These are phyloP conservation scores for Hydrocynus forskahlii DNA, from an alignment of 2,797 vertebrate species.

Conservation along the genomic window DNA sequence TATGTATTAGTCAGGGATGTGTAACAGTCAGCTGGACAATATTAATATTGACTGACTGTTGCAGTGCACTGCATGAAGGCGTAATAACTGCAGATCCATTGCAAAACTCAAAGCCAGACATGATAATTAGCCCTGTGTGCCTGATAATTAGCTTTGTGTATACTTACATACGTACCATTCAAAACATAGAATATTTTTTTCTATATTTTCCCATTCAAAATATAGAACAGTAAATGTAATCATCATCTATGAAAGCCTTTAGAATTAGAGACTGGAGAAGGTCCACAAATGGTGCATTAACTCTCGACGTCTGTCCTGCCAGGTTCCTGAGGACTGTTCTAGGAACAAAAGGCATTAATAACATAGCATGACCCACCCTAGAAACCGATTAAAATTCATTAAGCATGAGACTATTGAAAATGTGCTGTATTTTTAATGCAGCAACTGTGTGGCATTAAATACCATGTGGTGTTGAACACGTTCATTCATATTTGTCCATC, in stretches of 20 bases:
- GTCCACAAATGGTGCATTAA: not conserved
- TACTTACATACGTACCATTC: not conserved
- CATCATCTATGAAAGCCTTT: not conserved
- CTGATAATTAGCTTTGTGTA: not conserved
- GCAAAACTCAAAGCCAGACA: not conserved
- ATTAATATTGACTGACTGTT: not conserved
- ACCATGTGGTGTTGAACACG: not conserved
- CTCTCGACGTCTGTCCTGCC: not conserved
- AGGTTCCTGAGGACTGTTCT: not conserved
- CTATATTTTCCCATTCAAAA: not conserved
- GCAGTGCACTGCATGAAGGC: not conserved
- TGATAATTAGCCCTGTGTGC: not conserved
- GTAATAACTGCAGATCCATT: not conserved
- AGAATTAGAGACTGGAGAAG: not conserved
- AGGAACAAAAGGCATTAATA: not conserved
- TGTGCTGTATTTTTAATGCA: not conserved
- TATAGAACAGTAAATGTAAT: not conserved
- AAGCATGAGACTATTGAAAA: not conserved
- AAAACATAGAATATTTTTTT: not conserved
- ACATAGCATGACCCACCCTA: not conserved
- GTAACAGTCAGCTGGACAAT: not conserved
- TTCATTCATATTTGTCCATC: not conserved
- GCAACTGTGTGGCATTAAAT: not conserved
- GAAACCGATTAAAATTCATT: not conserved
- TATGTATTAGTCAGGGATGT: not conserved